A percentile compares a stretch with the other conserved stretches of the same genome.
Evolutionary conservation across 2,113 vertebrate genomes (phyloP).

Genomic region (Sterrhoptilus dennistouni): DNA sequence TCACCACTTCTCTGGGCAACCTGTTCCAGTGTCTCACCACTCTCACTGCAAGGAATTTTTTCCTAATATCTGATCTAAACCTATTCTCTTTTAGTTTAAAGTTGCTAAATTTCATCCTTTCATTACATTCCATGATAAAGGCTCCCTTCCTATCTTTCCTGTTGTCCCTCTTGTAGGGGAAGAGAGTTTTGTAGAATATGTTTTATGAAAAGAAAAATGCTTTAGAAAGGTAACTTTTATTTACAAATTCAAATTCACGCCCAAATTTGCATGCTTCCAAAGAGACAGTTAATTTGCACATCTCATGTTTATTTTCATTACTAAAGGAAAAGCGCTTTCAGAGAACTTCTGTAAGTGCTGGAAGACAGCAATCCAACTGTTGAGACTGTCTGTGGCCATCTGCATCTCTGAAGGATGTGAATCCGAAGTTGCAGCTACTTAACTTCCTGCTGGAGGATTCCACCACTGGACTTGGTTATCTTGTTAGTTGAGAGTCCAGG

Average conservation of each 20-base stretch:
- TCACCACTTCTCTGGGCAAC: not conserved
- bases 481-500: not conserved
- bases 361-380: not conserved
- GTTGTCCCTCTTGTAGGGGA: not conserved
- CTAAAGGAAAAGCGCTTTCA: not conserved
- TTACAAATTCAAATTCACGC: not conserved
- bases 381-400: not conserved
- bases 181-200: not conserved
- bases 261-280: not conserved
- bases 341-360: not conserved
- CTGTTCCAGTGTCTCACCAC: not conserved
- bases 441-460: not conserved
- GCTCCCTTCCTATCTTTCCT: not conserved
- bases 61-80: not conserved
- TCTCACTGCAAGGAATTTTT: not conserved
- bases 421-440: not conserved
- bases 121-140: not conserved
- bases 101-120: not conserved
- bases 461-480: not conserved
- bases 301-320: not conserved
- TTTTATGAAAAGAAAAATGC: not conserved
- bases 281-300: not conserved
- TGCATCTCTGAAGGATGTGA: not conserved
- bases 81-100: not conserved
- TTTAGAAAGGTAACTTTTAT: not conserved